Conservation (phyloP, 2,797 vertebrate species). For the Thamnophis elegans region DNA sequence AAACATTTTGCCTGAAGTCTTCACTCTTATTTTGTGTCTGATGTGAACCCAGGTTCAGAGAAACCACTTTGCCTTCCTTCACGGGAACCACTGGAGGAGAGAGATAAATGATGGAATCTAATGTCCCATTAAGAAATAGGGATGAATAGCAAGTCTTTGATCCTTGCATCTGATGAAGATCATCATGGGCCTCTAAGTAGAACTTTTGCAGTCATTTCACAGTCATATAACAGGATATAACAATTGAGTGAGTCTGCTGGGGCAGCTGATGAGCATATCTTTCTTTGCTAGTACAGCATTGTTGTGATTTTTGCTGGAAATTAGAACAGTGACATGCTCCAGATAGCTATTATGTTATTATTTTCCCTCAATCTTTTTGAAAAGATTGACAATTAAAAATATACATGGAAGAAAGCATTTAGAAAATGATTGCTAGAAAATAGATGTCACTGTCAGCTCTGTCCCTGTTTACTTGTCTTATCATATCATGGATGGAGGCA, state of each 20-base stretch:
- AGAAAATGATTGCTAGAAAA: neutral
- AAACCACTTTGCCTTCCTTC: neutral
- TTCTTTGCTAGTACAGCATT: neutral
- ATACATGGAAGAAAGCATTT: neutral
- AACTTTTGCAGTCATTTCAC: neutral
- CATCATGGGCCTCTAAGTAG: neutral
- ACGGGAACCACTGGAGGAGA: neutral
- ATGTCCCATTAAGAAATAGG: neutral
- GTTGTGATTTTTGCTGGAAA: constrained; percentile 22
- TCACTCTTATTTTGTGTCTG: neutral
- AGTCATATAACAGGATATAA: neutral
- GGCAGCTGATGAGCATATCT: neutral
- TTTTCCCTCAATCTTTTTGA: neutral
- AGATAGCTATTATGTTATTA: neutral
- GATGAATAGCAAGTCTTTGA: neutral
- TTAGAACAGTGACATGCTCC: neutral
- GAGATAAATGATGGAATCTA: neutral
- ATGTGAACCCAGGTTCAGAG: neutral
- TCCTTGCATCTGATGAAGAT: constrained; percentile 27
- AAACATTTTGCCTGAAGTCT: neutral
- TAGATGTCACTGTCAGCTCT: neutral
- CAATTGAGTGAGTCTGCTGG: neutral
- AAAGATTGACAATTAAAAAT: neutral
- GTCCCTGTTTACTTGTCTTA: neutral
- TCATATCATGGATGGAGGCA: neutral